phyloP scores from a whole-genome alignment of 2,888 invertebrate genomes.

The Drosophila histrio region DNA sequence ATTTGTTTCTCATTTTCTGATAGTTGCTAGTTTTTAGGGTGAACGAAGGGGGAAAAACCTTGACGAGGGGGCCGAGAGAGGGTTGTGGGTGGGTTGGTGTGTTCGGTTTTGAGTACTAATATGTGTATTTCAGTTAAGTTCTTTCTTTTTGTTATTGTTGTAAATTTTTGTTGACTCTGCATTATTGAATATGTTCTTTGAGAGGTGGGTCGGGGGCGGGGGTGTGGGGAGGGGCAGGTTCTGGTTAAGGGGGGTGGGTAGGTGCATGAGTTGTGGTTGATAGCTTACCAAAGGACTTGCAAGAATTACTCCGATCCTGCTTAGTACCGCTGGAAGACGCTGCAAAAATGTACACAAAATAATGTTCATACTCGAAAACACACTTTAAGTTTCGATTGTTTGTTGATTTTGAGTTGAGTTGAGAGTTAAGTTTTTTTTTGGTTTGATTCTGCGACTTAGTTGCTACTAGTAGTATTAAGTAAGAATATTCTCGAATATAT shows the following conservation, averaged over 20 bases:
- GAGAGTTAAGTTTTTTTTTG: constrained; percentile 21
- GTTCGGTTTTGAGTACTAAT: constrained; percentile 11
- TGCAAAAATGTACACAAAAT: constrained; percentile 87
- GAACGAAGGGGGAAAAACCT: not conserved
- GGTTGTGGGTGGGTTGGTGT: constrained; percentile 1
- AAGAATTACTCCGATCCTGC: constrained; percentile 98
- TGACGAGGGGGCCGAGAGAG: not conserved
- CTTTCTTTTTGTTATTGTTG: constrained; percentile 21
- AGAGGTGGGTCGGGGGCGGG: not conserved
- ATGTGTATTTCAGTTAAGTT: constrained; percentile 16
- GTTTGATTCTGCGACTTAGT: constrained; percentile 44
- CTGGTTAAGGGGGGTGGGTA: constrained; percentile 26
- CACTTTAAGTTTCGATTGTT: constrained; percentile 81
- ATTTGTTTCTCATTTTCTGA: constrained; percentile 21
- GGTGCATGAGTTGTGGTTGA: constrained; percentile 82
- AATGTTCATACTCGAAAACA: constrained; percentile 84
- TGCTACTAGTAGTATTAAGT: constrained; percentile 37
- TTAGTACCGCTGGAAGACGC: constrained; percentile 97
- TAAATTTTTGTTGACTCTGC: constrained; percentile 26
- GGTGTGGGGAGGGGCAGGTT: not conserved
- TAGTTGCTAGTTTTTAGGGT: constrained; percentile 43
- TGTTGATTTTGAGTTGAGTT: constrained; percentile 41
- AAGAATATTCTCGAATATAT: constrained; percentile 33
- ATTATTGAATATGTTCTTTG: constrained; percentile 10
- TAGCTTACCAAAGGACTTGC: constrained; percentile 97